These are phyloP conservation scores for Pollachius pollachius DNA, from an alignment of 2,113 vertebrate genomes.

Conservation along the genomic window DNA sequence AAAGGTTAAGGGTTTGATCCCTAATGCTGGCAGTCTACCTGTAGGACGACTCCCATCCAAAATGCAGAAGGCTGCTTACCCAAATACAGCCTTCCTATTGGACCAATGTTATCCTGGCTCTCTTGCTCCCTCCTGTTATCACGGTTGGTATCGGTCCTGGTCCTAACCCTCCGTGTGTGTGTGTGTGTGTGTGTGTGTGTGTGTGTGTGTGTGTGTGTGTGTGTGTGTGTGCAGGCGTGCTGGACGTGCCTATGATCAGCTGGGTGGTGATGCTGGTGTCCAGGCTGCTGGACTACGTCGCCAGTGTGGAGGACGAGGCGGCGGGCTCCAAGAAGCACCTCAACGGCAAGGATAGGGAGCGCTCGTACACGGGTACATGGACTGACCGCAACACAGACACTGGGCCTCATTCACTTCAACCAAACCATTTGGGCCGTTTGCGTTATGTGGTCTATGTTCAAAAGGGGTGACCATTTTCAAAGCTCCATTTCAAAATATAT, in stretches of 20 bases:
- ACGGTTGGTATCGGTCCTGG: neutral
- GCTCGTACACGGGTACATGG: constrained; percentile 81
- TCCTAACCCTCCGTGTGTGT: no score
- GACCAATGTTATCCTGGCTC: no score
- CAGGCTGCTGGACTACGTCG: constrained; percentile 92
- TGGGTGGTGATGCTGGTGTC: constrained; percentile 99
- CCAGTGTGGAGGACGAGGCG: constrained; percentile 95
- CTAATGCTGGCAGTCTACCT: neutral
- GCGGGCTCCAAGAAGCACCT: constrained; percentile 89
- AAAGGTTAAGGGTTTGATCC: neutral
- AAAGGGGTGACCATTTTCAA: no score
- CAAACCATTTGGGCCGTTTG: no score
- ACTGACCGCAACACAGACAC: neutral
- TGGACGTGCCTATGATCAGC: constrained; percentile 99
- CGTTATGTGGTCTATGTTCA: no score
- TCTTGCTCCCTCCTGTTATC: neutral
- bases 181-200: no score
- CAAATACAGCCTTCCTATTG: no score
- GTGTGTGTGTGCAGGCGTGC: constrained; percentile 75
- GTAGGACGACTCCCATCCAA: neutral
- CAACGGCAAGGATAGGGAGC: constrained; percentile 90
- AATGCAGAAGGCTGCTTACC: no score
- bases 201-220: neutral
- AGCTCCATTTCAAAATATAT: no score
- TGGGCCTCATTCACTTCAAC: no score